Base-by-base conservation (phyloP, 1,140 invertebrate species). In the Pseudomyrmex gracilis region DNA sequence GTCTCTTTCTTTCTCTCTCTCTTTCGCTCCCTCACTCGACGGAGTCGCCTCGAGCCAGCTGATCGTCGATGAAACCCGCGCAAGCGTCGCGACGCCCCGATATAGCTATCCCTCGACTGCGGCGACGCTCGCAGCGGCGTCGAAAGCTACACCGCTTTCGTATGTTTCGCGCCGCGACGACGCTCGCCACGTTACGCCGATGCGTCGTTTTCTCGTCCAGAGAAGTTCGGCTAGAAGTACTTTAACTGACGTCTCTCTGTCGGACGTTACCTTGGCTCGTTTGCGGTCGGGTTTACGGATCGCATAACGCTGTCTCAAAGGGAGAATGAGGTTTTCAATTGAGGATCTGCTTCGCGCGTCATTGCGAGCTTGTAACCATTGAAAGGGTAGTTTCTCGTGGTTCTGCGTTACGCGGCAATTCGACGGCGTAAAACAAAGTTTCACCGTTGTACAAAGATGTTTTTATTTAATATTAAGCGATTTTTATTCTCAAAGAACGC, bases 41-140 rank as follows among this genome's bases (percentile, higher is more conserved):
- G 73, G 13, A 20, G 64, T 34, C 45, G 66, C 77, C 67, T 88
- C 73, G 90, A 90, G 91, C 91, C 93, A 93, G 93, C 93, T 94
- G 93, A 94, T 94, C 93, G 92, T 93, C 92, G 91, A 87, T 84
- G 88, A 87, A 90, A 86, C 89, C 73, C 92, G 93, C 93, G 93
- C 93, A 94, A 78, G 93, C 93, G 93, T 93, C 89, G 84, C 85
- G 87, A 80, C 80, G 90, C 89, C 71, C 10, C 73, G 78, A 87
- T 83, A 78, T 86, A 84, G 85, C 15, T 10, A 13, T 45, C 85
- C 67, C 66, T 67, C 47, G 84, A 61, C 87, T 77, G 34, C 71
- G 47, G 45, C 58, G 13, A 17, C 34, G 34, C 34, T 34, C 34
- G 34, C 61, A 22, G 51, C 74, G 61, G 34, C 74, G 74, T 45